phyloP scores from a whole-genome alignment of 2,888 invertebrate species.

The Norana najaformis region DNA sequence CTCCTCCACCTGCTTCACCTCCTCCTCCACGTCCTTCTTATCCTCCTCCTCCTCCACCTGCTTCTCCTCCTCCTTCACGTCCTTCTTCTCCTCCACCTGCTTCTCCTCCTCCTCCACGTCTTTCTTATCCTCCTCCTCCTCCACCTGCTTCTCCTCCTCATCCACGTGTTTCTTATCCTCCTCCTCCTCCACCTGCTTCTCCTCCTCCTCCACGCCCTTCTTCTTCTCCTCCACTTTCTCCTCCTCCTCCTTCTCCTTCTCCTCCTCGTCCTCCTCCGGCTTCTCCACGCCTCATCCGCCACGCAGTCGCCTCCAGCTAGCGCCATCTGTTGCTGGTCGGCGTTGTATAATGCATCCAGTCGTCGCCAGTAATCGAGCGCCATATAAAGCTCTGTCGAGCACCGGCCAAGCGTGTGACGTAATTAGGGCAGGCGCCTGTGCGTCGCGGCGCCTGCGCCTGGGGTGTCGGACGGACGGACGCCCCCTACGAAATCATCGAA shows the following conservation, averaged over 20 bases:
- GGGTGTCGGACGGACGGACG: not conserved
- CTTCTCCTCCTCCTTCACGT: no score
- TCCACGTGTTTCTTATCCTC: no score
- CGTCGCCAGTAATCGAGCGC: not conserved
- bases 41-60: no score
- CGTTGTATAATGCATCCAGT: not conserved
- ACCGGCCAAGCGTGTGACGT: not conserved
- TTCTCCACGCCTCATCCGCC: not conserved
- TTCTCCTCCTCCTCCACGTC: no score
- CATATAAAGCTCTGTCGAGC: not conserved
- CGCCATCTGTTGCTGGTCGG: not conserved
- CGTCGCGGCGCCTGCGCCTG: not conserved
- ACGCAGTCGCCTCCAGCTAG: not conserved
- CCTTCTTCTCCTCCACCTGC: no score
- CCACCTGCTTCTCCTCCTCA: no score
- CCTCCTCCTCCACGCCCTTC: not conserved
- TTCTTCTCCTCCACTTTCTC: not conserved
- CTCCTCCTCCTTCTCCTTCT: not conserved
- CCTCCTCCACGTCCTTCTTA: no score
- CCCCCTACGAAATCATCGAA: not conserved
- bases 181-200: no score
- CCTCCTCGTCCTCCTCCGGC: not conserved
- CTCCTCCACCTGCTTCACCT: no score
- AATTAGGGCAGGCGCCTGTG: not conserved
- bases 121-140: no score